Percentiles rank a stretch among this genome's conserved stretches.
Conservation (phyloP, 2,888 invertebrate species). For the Eupeodes latifasciatus region DNA sequence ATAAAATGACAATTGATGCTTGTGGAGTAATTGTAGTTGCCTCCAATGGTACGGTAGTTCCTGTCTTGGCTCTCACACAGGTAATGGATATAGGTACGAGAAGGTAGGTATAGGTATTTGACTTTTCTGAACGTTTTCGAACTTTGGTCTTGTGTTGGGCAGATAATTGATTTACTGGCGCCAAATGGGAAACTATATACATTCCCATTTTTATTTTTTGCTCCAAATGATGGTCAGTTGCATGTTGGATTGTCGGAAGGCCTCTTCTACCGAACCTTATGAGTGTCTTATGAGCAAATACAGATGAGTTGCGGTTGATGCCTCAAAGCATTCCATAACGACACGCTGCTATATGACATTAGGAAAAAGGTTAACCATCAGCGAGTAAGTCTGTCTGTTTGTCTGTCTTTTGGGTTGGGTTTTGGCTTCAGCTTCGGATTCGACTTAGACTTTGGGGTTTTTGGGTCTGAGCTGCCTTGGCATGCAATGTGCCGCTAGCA, state of each 20-base stretch:
- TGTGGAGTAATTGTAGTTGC: slow-evolving; percentile 67
- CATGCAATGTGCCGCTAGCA: slow-evolving; percentile 73
- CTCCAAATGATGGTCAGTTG: slow-evolving; percentile 33
- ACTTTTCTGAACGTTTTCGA: slow-evolving; percentile 41
- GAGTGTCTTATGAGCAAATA: slow-evolving; percentile 67
- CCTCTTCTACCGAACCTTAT: slow-evolving; percentile 47
- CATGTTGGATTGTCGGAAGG: slow-evolving; percentile 38
- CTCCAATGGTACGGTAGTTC: slow-evolving; percentile 21
- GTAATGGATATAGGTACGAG: neutral
- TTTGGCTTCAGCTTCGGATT: too few relatives aligned
- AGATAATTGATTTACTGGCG: slow-evolving; percentile 73
- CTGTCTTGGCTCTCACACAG: neutral
- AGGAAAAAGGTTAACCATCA: slow-evolving; percentile 58
- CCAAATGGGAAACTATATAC: slow-evolving; percentile 61
- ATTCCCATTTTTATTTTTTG: slow-evolving; percentile 20
- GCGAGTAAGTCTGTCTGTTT: slow-evolving; percentile 10
- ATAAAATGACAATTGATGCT: slow-evolving; percentile 72
- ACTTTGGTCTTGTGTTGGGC: slow-evolving; percentile 10
- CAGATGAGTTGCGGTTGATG: slow-evolving; percentile 53
- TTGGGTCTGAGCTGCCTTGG: slow-evolving; percentile 9
- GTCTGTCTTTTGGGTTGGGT: slow-evolving; percentile 27
- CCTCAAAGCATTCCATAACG: slow-evolving; percentile 68
- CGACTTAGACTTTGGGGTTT: neutral
- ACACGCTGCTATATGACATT: slow-evolving; percentile 69
- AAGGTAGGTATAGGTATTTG: slow-evolving; percentile 1